Conservation (phyloP, 2,113 vertebrate genomes). For the Hippotragus niger region DNA sequence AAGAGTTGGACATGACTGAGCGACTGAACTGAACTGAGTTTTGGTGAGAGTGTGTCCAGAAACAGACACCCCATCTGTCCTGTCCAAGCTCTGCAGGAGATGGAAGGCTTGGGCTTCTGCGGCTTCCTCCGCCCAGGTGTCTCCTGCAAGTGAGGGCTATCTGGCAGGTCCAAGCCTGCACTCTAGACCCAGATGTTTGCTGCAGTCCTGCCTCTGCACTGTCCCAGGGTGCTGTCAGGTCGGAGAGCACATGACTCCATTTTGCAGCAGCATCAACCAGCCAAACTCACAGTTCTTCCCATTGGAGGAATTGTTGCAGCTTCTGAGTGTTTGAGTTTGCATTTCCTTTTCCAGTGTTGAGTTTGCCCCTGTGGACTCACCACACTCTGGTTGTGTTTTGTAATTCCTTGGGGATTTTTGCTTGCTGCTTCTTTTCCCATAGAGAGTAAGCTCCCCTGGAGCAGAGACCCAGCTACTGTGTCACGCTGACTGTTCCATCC, state of each 20-base stretch:
- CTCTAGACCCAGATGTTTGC: background rate
- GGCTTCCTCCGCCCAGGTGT: background rate
- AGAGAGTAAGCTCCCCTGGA: background rate
- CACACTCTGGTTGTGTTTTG: background rate
- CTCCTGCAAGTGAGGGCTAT: background rate
- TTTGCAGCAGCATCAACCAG: background rate
- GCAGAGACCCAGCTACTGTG: background rate
- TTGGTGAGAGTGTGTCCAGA: background rate
- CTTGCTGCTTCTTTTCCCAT: background rate
- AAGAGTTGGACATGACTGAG: too few relatives aligned
- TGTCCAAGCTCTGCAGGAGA: background rate
- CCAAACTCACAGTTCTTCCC: background rate
- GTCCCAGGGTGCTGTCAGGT: background rate
- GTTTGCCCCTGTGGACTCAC: background rate
- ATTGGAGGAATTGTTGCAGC: background rate
- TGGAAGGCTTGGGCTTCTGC: background rate
- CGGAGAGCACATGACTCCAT: background rate
- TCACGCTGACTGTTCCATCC: background rate
- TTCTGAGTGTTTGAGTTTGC: background rate
- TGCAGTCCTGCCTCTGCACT: background rate
- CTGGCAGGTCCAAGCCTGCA: background rate
- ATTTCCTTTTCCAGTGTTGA: background rate
- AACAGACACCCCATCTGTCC: background rate
- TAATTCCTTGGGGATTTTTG: background rate
- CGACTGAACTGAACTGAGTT: background rate